Evolutionary conservation across 2,888 invertebrate species (phyloP).

Genomic region (Sphaerophoria taeniata): DNA sequence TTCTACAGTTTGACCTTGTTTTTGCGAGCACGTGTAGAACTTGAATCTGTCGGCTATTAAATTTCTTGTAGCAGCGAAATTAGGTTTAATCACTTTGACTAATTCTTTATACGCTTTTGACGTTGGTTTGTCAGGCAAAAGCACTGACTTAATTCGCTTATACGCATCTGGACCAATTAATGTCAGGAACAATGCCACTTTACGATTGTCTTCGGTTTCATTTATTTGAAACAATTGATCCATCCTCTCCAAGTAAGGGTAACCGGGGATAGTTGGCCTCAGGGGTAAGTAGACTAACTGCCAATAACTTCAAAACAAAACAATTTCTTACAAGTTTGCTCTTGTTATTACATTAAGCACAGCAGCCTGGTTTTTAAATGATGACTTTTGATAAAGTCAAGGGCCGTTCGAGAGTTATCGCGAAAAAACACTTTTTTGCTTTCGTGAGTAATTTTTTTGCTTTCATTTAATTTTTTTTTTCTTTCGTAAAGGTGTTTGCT

Average conservation of each 20-base stretch:
- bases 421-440: no score
- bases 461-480: no score
- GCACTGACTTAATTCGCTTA: slow-evolving; percentile 23
- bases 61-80: slow-evolving; percentile 26
- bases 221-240: slow-evolving; percentile 27
- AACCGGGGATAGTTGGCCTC: no score
- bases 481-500: no score
- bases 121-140: slow-evolving; percentile 24
- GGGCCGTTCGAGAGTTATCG: no score
- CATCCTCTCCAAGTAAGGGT: slow-evolving; percentile 29
- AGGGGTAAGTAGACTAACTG: no score
- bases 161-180: slow-evolving; percentile 24
- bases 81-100: slow-evolving; percentile 14
- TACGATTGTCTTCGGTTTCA: slow-evolving; percentile 24
- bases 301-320: no score
- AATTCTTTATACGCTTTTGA: slow-evolving; percentile 14
- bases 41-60: slow-evolving; percentile 21
- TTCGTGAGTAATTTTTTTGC: no score
- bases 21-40: slow-evolving; percentile 26
- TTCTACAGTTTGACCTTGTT: slow-evolving; percentile 27
- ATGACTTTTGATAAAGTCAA: no score
- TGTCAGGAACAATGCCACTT: slow-evolving; percentile 20
- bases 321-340: no score
- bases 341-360: no score
- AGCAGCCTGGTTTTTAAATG: no score